Conservation (phyloP, 2,113 vertebrate species). For the Sorex araneus region DNA sequence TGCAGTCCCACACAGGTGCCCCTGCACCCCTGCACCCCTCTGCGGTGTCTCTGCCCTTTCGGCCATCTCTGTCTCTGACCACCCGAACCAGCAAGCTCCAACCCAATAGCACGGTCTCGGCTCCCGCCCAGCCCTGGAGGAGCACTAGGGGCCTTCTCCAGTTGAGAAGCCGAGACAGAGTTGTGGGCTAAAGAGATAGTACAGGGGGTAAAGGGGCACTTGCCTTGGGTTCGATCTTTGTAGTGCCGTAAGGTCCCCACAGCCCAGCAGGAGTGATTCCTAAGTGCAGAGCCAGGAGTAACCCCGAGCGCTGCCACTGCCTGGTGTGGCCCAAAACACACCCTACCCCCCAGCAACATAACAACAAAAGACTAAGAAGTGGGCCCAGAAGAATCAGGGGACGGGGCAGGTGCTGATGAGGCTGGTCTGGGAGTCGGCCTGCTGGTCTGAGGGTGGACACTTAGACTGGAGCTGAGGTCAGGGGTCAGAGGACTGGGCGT, state of each 20-base stretch:
- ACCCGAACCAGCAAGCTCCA: conserved; percentile 39
- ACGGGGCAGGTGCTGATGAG: no score
- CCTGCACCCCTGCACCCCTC: neutral
- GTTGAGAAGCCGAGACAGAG: neutral
- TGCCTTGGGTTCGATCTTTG: neutral
- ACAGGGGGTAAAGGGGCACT: no score
- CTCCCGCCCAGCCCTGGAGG: conserved; percentile 26
- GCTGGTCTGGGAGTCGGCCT: neutral
- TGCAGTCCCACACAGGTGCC: neutral
- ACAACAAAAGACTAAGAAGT: no score
- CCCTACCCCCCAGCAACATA: no score
- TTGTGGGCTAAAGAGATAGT: neutral
- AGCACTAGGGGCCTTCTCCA: neutral
- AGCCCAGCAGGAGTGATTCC: no score
- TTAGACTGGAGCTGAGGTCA: neutral
- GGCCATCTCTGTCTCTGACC: neutral
- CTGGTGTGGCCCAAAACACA: no score
- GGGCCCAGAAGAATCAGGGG: no score
- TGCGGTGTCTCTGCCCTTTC: neutral
- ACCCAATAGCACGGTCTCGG: conserved; percentile 22
- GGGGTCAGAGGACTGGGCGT: neutral
- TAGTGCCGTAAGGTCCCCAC: no score
- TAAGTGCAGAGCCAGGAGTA: no score
- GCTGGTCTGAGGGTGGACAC: neutral
- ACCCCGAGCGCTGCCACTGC: no score